Base-by-base conservation (phyloP, 2,113 vertebrate genomes). In the Thunnus thynnus region DNA sequence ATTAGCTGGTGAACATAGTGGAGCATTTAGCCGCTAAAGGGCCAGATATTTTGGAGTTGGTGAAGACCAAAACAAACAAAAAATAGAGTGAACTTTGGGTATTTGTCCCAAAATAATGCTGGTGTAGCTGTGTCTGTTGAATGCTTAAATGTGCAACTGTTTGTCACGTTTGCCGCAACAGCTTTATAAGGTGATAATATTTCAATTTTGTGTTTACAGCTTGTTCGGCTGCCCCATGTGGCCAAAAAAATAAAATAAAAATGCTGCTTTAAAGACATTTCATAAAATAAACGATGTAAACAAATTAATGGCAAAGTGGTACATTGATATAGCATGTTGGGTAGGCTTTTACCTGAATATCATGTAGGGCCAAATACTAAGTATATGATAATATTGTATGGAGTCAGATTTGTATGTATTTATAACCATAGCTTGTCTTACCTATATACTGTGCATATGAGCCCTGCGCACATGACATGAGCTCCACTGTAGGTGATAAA, bases 401-500 rank as follows among this genome's bases (percentile, higher is more conserved):
- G n/a, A 54, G 32, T 41, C 25, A 66, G n/a, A 6, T 30, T 22
- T 22, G 32, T 32, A 54, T 18, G 47, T 41, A 41, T 41, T 8
- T 9, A 41, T 36, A 82, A 84, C 25, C 54, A 14, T n/a, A 52
- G 56, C 73, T 12, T 70, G 32, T n/a, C 72, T 32, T 44, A 30
- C 27, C 41, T 56, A 10, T 71, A 63, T 69, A 25, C 44, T 84
- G 47, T 83, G 79, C 73, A 46, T 47, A 72, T 27, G 66, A 65
- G 69, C 65, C 50, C 18, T 6, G 18, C 54, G 85, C 80, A 62
- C 17, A n/a, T 54, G 82, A 63, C 77, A 51, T 18, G 25, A 64
- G 58, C 83, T 72, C 64, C 0, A 47, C 74, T 44, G 82, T 27
- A 72, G 79, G 73, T 85, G 76, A 91, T 91, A 78, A 87, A 89